A percentile compares a stretch with the other conserved stretches of the same genome.
phyloP scores from a whole-genome alignment of 2,113 vertebrate genomes.

The Alethe diademata region DNA sequence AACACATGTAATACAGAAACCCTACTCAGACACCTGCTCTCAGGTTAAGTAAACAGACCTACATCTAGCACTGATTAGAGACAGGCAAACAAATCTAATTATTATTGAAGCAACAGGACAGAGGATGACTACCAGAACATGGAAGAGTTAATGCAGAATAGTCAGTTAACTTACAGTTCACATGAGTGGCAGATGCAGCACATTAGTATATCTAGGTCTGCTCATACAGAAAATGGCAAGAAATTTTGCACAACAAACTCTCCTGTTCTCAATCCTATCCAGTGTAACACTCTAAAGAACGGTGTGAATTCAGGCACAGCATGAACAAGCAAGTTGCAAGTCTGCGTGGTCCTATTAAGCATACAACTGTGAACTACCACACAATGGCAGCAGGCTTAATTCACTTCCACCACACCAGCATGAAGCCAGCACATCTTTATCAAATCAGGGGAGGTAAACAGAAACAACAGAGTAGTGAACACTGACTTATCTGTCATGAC shows the following conservation, averaged over 20 bases:
- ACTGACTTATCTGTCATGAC: neutral
- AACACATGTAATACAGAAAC: accelerated
- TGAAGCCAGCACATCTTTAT: neutral
- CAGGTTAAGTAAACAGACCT: neutral
- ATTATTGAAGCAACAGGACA: neutral
- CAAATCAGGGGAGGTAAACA: neutral
- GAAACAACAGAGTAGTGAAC: neutral
- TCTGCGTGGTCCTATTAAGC: neutral
- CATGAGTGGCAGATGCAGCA: neutral
- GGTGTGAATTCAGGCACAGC: neutral
- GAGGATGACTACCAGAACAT: accelerated
- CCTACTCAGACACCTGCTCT: neutral
- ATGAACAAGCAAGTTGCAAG: neutral
- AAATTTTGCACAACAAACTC: neutral
- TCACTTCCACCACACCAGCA: neutral
- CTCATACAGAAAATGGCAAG: neutral
- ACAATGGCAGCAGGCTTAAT: neutral
- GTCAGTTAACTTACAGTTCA: neutral
- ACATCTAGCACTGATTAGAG: neutral
- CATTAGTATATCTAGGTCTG: neutral
- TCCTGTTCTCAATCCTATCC: neutral
- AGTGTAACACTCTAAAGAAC: neutral
- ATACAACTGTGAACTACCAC: neutral
- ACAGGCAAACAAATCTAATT: neutral
- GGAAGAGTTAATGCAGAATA: neutral